phyloP scores from a whole-genome alignment of 2,113 vertebrate genomes.

The Nanorana parkeri region DNA sequence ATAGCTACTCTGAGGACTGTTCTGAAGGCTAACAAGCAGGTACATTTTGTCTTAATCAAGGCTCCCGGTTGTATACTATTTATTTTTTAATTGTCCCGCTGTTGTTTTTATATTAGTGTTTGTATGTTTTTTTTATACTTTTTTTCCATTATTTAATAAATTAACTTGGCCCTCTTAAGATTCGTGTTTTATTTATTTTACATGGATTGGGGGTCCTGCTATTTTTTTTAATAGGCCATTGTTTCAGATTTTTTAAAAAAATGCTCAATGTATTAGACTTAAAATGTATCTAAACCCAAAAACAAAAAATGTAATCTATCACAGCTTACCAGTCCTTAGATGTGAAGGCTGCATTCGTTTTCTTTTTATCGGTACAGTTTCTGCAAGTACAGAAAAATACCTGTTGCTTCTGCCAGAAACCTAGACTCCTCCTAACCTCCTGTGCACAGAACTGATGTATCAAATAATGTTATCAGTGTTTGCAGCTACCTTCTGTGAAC shows the following conservation, averaged over 20 bases:
- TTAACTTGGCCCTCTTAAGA: constrained; percentile 1
- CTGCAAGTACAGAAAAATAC: too few relatives aligned
- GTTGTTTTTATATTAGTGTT: not conserved
- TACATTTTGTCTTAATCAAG: constrained; percentile 55
- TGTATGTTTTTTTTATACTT: not conserved
- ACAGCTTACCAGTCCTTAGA: not conserved
- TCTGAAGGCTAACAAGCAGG: constrained; percentile 88
- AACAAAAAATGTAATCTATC: too few relatives aligned
- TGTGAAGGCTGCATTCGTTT: not conserved
- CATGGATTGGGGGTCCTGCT: too few relatives aligned
- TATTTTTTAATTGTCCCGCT: constrained; percentile 39
- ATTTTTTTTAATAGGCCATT: too few relatives aligned
- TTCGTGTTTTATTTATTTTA: constrained; percentile 16
- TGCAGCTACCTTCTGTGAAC: too few relatives aligned
- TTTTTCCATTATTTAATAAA: constrained; percentile 37
- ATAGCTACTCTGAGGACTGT: constrained; percentile 86
- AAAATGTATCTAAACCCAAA: too few relatives aligned
- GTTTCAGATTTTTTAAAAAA: too few relatives aligned
- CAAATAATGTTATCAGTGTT: too few relatives aligned
- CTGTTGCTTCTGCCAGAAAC: too few relatives aligned
- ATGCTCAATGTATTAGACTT: too few relatives aligned
- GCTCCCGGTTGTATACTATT: constrained; percentile 25
- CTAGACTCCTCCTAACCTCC: too few relatives aligned
- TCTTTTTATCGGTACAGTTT: not conserved
- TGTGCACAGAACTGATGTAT: too few relatives aligned